phyloP scores from a whole-genome alignment of 2,113 vertebrate genomes.

The Amphiprion percula region DNA sequence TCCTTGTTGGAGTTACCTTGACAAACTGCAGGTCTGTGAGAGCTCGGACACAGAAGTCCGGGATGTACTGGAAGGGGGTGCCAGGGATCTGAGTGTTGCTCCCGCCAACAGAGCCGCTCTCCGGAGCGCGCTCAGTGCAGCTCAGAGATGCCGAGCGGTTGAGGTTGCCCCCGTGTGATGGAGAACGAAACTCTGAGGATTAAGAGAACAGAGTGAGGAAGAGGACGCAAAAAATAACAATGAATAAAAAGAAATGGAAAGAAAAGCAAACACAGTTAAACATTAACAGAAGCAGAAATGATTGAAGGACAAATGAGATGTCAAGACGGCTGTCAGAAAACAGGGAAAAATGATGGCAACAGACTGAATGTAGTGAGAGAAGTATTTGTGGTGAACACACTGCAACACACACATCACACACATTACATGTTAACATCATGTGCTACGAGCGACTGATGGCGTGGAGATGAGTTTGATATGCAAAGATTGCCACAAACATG shows the following conservation, averaged over 20 bases:
- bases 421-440: not conserved
- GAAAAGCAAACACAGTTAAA: not conserved
- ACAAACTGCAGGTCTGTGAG: constrained; percentile 94
- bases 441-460: not conserved
- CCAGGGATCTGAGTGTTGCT: constrained; percentile 88
- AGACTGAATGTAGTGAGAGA: not conserved
- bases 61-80: constrained; percentile 85
- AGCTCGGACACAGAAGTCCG: constrained; percentile 94
- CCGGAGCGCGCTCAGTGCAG: constrained; percentile 86
- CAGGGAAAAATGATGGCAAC: constrained; percentile 12
- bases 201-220: constrained; percentile 18
- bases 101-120: constrained; percentile 80
- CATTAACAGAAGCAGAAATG: not conserved
- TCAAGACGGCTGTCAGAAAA: not conserved
- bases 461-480: constrained; percentile 1
- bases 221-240: fast-evolving
- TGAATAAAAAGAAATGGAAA: not conserved
- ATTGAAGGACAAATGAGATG: not conserved
- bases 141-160: constrained; percentile 93
- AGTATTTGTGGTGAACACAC: constrained; percentile 17
- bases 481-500: constrained; percentile 51
- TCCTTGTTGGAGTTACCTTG: constrained; percentile 85
- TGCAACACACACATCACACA: constrained; percentile 28
- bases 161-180: constrained; percentile 87
- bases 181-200: constrained; percentile 89